phyloP scores from a whole-genome alignment of 2,888 invertebrate species.

The Theretra japonica region DNA sequence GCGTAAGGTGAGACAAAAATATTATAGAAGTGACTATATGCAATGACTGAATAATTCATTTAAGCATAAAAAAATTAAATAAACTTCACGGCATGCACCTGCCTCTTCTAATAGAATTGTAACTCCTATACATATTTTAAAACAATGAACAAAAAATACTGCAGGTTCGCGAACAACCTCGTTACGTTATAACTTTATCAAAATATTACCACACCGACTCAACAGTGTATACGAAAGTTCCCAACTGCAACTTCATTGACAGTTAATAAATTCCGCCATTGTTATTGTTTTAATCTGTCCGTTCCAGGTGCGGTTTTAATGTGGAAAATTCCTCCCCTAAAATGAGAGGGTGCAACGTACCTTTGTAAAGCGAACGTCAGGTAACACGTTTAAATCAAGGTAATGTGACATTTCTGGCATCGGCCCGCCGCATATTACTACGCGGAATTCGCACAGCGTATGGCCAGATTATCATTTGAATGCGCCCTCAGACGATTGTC shows the following conservation, averaged over 20 bases:
- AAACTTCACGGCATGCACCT: background rate
- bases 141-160: no score
- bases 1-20: no score
- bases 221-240: background rate
- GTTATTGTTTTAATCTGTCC: background rate
- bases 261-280: constrained; percentile 1
- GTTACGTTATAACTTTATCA: background rate
- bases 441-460: constrained; percentile 74
- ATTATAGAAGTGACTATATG: no score
- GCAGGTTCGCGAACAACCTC: background rate
- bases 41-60: no score
- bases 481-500: constrained; percentile 80
- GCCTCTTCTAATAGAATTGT: no score
- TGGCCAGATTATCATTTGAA: constrained; percentile 82
- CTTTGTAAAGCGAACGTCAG: constrained; percentile 50
- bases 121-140: no score
- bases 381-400: constrained; percentile 78
- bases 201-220: background rate
- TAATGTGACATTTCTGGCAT: constrained; percentile 76
- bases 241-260: background rate
- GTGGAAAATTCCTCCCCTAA: constrained; percentile 12
- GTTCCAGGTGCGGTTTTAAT: background rate
- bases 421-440: constrained; percentile 57
- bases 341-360: constrained; percentile 20
- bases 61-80: no score